Evolutionary conservation across 2,888 invertebrate genomes (phyloP).

Genomic region (Athrips mouffetella): DNA sequence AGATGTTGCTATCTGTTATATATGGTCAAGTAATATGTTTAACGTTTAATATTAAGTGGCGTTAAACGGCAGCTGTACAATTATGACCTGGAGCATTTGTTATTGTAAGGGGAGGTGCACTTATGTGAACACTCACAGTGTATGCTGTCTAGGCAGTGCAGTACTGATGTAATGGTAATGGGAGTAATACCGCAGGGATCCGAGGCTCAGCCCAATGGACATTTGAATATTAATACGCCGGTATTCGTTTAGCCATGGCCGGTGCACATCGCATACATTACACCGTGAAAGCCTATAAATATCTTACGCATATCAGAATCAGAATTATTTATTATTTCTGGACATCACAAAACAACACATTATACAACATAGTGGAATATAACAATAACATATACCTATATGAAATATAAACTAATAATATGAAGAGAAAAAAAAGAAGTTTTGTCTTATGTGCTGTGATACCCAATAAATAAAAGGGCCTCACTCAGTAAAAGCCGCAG

Average conservation of each 20-base stretch:
- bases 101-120: slow-evolving; percentile 15
- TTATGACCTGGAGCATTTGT: slow-evolving; percentile 24
- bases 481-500: no score
- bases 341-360: no score
- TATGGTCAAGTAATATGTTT: slow-evolving; percentile 4
- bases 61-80: slow-evolving; percentile 19
- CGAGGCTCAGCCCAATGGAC: slow-evolving; percentile 53
- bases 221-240: slow-evolving; percentile 69
- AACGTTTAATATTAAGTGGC: background rate
- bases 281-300: slow-evolving; percentile 51
- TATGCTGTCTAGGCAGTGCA: background rate
- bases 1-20: slow-evolving; percentile 31
- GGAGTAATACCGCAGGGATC: slow-evolving; percentile 55
- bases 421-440: no score
- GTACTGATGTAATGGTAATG: slow-evolving; percentile 45
- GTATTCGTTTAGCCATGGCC: slow-evolving; percentile 51
- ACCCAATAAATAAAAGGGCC: no score
- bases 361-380: no score
- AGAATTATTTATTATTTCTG: no score
- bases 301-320: slow-evolving; percentile 33
- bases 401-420: no score
- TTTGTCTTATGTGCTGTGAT: no score
- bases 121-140: slow-evolving; percentile 10
- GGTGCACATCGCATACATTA: slow-evolving; percentile 55
- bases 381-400: no score